Percentiles rank a stretch among this genome's conserved stretches.
phyloP scores from a whole-genome alignment of 2,113 vertebrate genomes.

The Cololabis saira region DNA sequence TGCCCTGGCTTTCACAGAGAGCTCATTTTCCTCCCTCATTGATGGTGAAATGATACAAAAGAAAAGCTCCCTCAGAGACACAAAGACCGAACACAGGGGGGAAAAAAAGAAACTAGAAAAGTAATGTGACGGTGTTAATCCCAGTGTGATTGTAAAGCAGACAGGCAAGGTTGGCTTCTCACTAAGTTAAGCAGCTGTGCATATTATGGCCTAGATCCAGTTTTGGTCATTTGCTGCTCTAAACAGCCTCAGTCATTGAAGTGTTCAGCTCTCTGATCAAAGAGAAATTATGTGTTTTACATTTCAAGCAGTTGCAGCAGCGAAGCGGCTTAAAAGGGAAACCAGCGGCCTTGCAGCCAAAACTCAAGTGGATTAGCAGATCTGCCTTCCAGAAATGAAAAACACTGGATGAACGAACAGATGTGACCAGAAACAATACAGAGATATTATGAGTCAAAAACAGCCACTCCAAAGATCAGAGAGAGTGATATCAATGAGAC shows the following conservation, averaged over 20 bases:
- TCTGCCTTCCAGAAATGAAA: conserved; percentile 19
- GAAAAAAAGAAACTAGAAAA: background rate
- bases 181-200: conserved; percentile 14
- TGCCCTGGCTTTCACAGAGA: conserved; percentile 7
- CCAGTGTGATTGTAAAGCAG: conserved; percentile 7
- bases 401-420: background rate
- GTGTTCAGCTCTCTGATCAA: conserved; percentile 28
- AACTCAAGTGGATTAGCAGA: conserved; percentile 20
- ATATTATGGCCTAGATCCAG: conserved; percentile 20
- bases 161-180: conserved; percentile 8
- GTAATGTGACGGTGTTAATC: conserved; percentile 1
- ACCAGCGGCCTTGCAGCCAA: conserved; percentile 30
- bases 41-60: background rate
- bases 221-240: conserved; percentile 31
- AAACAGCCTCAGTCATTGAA: conserved; percentile 20
- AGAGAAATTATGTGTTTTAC: conserved; percentile 39
- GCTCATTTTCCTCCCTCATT: conserved; percentile 12
- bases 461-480: background rate
- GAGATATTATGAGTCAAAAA: background rate
- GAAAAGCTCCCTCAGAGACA: background rate
- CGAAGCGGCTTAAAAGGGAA: conserved; percentile 22
- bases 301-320: conserved; percentile 38
- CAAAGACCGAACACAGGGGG: background rate
- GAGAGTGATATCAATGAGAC: background rate
- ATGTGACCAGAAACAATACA: background rate